Evolutionary conservation across 2,797 vertebrate genomes (phyloP).

Genomic region (Heliangelus exortis): DNA sequence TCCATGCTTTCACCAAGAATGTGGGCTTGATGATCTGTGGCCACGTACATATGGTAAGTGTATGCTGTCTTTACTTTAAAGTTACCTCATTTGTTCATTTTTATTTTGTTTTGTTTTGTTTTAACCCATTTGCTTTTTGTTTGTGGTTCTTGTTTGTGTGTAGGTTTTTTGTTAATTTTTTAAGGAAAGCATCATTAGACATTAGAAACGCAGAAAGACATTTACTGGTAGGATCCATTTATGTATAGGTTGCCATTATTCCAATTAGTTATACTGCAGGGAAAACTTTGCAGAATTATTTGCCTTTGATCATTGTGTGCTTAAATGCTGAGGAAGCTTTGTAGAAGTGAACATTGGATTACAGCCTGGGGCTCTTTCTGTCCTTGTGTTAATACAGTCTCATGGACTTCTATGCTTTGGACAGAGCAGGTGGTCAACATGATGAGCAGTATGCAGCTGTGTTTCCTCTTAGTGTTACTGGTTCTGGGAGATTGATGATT

Average conservation of each 20-base stretch:
- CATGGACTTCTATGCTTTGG: neutral
- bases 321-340: neutral
- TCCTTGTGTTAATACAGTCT: neutral
- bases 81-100: neutral
- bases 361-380: neutral
- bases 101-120: no score
- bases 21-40: slow-evolving; percentile 97
- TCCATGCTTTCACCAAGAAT: slow-evolving; percentile 96
- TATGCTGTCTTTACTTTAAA: neutral
- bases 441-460: neutral
- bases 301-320: neutral
- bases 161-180: accelerated
- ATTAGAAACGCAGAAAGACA: neutral
- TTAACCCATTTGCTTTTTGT: neutral
- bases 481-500: neutral
- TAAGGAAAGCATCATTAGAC: neutral
- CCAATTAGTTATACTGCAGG: neutral
- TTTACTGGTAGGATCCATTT: neutral
- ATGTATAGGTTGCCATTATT: neutral
- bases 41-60: slow-evolving; percentile 91
- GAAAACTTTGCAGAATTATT: neutral
- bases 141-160: neutral
- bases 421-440: neutral
- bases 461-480: neutral
- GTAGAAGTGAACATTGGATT: neutral